phyloP scores from a whole-genome alignment of 2,113 vertebrate genomes.

The Hyperopisus bebe region DNA sequence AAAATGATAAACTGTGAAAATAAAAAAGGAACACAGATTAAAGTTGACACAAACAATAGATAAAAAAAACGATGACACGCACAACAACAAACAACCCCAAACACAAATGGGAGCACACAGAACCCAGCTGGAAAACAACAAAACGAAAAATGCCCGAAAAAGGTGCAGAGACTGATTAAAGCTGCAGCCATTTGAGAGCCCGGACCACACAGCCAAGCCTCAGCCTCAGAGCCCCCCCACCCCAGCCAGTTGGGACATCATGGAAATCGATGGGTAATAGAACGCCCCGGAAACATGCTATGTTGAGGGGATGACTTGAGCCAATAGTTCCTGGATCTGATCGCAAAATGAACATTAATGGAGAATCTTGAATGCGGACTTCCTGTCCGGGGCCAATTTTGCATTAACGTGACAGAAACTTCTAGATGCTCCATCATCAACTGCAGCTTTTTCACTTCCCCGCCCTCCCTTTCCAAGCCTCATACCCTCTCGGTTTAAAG shows the following conservation, averaged over 20 bases:
- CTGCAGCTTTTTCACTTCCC: not conserved
- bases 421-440: not conserved
- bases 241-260: not conserved
- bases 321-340: not conserved
- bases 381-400: not conserved
- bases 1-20: not conserved
- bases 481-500: not conserved
- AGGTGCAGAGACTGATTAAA: not conserved
- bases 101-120: not conserved
- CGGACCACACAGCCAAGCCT: not conserved
- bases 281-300: not conserved
- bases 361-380: not conserved
- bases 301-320: not conserved
- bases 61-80: not conserved
- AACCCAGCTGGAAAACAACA: not conserved
- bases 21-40: not conserved
- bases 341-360: not conserved
- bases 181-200: not conserved
- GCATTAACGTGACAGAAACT: not conserved
- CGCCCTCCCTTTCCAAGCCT: not conserved
- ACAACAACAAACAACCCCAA: not conserved
- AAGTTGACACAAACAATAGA: not conserved
- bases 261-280: not conserved
- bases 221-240: not conserved
- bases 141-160: not conserved